A percentile compares a stretch with the other conserved stretches of the same genome.
Evolutionary conservation across 2,113 vertebrate species (phyloP).

Genomic region (Menura novaehollandiae): DNA sequence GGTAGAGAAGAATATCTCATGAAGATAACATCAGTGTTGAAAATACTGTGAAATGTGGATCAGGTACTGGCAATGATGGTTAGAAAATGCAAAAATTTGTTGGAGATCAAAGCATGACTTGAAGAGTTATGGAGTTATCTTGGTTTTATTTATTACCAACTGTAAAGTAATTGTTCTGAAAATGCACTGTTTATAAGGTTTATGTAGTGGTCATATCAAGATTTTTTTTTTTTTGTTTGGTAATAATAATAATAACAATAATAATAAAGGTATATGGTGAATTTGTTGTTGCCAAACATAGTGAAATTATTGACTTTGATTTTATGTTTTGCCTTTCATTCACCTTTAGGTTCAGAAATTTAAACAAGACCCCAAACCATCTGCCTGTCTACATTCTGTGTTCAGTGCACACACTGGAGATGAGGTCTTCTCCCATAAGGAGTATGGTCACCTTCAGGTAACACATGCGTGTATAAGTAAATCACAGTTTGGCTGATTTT

Average conservation of each 20-base stretch:
- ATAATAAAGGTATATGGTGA: not conserved
- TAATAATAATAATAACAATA: not conserved
- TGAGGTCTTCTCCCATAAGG: constrained; percentile 78
- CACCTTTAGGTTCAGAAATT: constrained; percentile 87
- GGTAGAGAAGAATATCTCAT: not conserved
- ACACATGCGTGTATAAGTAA: not conserved
- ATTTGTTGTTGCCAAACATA: not conserved
- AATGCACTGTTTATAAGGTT: not conserved
- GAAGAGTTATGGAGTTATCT: not conserved
- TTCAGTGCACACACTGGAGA: constrained; percentile 89
- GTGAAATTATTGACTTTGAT: not conserved
- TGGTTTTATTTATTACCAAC: not conserved
- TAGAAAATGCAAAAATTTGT: not conserved
- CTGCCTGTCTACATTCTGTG: constrained; percentile 90
- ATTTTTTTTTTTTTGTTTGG: not conserved
- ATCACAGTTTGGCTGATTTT: not conserved
- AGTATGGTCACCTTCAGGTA: constrained; percentile 96
- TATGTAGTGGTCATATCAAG: not conserved
- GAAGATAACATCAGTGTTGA: not conserved
- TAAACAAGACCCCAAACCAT: constrained; percentile 92
- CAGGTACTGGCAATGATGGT: not conserved
- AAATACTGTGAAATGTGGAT: not conserved
- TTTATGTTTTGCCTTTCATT: not conserved
- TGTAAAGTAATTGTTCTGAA: not conserved
- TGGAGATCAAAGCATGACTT: not conserved